Conservation (phyloP, 2,888 invertebrate genomes). For the Candidula unifasciata region DNA sequence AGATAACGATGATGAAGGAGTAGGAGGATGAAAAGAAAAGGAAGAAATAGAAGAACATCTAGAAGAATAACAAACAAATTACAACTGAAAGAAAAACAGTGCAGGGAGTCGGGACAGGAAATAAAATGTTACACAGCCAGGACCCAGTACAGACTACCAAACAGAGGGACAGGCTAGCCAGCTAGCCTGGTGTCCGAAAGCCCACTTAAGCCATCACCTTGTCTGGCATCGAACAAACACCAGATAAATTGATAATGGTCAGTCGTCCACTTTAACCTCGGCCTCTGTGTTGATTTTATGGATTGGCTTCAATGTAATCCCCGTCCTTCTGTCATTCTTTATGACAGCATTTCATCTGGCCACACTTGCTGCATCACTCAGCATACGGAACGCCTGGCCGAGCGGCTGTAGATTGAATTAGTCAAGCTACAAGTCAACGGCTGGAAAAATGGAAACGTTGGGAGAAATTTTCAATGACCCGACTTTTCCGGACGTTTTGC, state of each 20-base stretch:
- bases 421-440: not conserved
- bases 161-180: too few species aligned
- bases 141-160: too few species aligned
- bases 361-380: slow-evolving; percentile 19
- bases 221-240: not conserved
- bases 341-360: slow-evolving; percentile 13
- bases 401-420: slow-evolving; percentile 23
- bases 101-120: not conserved
- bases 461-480: not conserved
- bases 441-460: slow-evolving; percentile 17
- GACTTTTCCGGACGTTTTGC: not conserved
- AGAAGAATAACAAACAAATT: too few species aligned
- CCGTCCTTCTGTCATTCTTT: slow-evolving; percentile 13
- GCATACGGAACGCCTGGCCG: slow-evolving; percentile 12
- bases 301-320: not conserved
- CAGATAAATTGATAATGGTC: slow-evolving; percentile 16
- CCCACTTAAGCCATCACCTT: not conserved
- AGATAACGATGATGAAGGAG: not conserved
- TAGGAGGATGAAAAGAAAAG: not conserved
- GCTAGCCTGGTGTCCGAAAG: too few species aligned
- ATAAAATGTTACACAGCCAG: not conserved
- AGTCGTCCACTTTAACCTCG: not conserved
- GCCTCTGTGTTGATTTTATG: slow-evolving; percentile 15
- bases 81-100: not conserved
- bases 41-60: too few species aligned